These are phyloP conservation scores for Theretra japonica DNA, from an alignment of 2,888 invertebrate genomes.

Conservation along the genomic window DNA sequence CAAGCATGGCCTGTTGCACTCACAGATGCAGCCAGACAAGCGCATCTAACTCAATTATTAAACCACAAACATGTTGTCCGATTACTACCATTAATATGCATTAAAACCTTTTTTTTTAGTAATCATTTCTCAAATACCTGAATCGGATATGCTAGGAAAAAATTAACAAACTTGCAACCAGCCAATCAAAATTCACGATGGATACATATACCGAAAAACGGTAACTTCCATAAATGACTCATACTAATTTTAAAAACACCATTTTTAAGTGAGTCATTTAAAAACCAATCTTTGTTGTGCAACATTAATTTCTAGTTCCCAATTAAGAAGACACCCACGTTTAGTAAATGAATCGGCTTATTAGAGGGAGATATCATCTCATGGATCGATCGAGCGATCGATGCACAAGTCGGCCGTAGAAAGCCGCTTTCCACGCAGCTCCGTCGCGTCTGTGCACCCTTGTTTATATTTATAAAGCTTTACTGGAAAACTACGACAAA, in stretches of 20 bases:
- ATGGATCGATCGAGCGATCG: conserved; percentile 14
- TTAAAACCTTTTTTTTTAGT: no score
- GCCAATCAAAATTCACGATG: no score
- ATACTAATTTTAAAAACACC: no score
- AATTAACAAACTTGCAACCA: no score
- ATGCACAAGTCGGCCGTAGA: conserved; percentile 46
- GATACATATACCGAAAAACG: no score
- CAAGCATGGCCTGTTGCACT: not conserved
- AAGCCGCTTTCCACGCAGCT: conserved; percentile 36
- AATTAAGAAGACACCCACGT: conserved; percentile 13
- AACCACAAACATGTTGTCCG: no score
- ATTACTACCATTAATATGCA: no score
- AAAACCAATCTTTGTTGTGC: not conserved
- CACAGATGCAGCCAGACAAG: not conserved
- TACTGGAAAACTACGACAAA: not conserved
- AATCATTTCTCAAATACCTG: no score
- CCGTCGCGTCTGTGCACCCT: conserved; percentile 34
- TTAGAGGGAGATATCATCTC: conserved; percentile 16
- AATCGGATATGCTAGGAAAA: no score
- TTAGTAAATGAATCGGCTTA: conserved; percentile 13
- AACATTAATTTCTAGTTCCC: not conserved
- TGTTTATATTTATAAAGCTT: conserved; percentile 22
- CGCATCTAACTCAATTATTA: no score
- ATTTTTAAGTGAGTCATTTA: not conserved
- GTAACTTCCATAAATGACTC: no score